Percentiles rank a stretch among this genome's conserved stretches.
These are phyloP conservation scores for Eulemur macaco DNA, from an alignment of 2,113 vertebrate genomes.

Conservation along the genomic window DNA sequence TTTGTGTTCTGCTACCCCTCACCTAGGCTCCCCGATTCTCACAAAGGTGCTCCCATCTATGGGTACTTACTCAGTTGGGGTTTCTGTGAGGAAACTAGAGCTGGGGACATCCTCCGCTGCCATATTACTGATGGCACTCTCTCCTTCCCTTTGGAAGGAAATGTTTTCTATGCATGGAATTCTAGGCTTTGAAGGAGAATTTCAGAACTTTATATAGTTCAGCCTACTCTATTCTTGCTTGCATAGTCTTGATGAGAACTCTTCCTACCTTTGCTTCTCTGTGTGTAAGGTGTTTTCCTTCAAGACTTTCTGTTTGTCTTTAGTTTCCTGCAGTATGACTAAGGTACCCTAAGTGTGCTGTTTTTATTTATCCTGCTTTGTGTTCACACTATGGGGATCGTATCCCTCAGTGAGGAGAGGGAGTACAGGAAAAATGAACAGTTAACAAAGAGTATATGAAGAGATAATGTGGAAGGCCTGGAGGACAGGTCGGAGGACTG, in stretches of 20 bases:
- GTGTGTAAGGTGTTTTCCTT: not conserved
- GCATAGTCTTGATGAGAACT: not conserved
- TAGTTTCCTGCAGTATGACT: not conserved
- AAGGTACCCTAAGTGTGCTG: not conserved
- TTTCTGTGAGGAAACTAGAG: not conserved
- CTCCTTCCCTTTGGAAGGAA: not conserved
- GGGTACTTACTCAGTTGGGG: too few species aligned
- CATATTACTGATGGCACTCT: too few species aligned
- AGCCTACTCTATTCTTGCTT: not conserved
- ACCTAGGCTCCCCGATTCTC: not conserved
- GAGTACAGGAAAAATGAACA: not conserved
- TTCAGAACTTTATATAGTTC: not conserved
- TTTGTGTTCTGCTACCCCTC: fast-evolving
- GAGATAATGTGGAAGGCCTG: fast-evolving
- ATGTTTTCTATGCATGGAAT: not conserved
- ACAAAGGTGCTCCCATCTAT: not conserved
- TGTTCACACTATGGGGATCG: not conserved
- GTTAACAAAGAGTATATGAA: not conserved
- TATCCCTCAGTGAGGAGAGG: fast-evolving
- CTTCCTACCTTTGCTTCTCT: not conserved
- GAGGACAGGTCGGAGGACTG: too few species aligned
- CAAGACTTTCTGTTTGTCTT: not conserved
- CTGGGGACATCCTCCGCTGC: not conserved
- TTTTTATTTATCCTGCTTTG: not conserved
- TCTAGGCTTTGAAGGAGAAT: not conserved